Percentiles rank a stretch among this genome's conserved stretches.
Conservation (phyloP, 2,888 invertebrate species). For the Cotesia congregata region DNA sequence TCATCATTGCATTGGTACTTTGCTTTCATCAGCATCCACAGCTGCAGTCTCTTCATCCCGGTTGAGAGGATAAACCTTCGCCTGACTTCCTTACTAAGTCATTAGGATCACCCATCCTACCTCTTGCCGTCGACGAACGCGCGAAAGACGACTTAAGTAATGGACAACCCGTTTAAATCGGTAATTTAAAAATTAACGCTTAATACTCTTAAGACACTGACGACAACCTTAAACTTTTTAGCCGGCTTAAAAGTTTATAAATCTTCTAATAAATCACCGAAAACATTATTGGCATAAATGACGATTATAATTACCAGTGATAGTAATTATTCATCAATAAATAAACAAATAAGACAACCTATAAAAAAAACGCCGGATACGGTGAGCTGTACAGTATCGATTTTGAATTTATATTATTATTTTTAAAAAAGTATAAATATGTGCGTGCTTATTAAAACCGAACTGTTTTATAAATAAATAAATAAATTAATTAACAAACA, state of each 20-base stretch:
- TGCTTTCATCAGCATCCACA: slow-evolving; percentile 61
- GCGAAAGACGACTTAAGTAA: not conserved
- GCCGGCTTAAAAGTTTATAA: not conserved
- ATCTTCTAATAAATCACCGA: not conserved
- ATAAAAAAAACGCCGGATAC: not conserved
- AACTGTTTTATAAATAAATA: slow-evolving; percentile 1
- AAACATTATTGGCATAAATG: not conserved
- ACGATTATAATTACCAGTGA: slow-evolving; percentile 3
- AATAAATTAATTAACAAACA: not conserved
- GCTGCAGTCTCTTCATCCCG: slow-evolving; percentile 60
- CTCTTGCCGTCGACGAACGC: not conserved
- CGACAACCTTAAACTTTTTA: not conserved
- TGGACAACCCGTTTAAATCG: slow-evolving; percentile 31
- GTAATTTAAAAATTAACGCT: not conserved
- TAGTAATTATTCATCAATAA: not conserved
- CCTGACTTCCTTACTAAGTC: slow-evolving; percentile 40
- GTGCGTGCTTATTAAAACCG: slow-evolving; percentile 3
- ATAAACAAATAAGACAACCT: not conserved
- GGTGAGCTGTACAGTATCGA: not conserved
- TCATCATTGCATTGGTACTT: slow-evolving; percentile 53
- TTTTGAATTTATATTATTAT: not conserved
- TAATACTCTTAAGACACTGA: slow-evolving; percentile 2
- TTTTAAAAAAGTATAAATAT: not conserved
- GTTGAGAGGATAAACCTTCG: slow-evolving; percentile 54
- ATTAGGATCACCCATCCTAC: slow-evolving; percentile 38